A percentile compares a stretch with the other conserved stretches of the same genome.
Conservation (phyloP, 2,797 vertebrate genomes). For the Aphelocoma californica region DNA sequence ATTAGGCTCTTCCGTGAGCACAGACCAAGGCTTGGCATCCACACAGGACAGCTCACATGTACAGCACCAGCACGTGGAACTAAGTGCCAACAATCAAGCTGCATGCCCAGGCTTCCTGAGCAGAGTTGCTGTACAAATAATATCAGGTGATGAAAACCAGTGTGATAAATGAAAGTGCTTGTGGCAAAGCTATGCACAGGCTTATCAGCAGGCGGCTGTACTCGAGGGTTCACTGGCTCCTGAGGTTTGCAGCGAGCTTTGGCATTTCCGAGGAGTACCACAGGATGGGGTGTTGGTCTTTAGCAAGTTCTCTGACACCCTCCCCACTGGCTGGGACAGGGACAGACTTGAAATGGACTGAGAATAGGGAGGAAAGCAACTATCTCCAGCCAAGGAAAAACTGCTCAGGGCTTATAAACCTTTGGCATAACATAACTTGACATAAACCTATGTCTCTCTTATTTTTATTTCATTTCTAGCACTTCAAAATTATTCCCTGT, state of each 20-base stretch:
- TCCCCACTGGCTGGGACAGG: background rate
- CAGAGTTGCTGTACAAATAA: background rate
- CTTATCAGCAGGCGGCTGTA: background rate
- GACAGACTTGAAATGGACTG: background rate
- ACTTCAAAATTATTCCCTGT: background rate
- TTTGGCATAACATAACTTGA: background rate
- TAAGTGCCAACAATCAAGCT: background rate
- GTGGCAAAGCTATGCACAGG: background rate
- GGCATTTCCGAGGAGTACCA: background rate
- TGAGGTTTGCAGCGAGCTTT: background rate
- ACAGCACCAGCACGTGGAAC: background rate
- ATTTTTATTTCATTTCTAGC: background rate
- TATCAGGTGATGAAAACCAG: constrained; percentile 30
- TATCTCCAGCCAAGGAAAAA: background rate
- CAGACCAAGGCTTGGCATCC: background rate
- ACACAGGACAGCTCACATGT: background rate
- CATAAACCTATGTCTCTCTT: background rate
- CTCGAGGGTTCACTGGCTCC: background rate
- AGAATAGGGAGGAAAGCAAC: background rate
- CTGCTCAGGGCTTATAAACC: background rate
- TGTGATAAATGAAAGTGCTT: background rate
- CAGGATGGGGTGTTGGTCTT: background rate
- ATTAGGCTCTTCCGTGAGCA: accelerated
- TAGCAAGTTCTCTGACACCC: background rate
- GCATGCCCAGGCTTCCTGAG: background rate